These are phyloP conservation scores for Charaxes varanes DNA, from an alignment of 1,140 invertebrate genomes.

Conservation along the genomic window DNA sequence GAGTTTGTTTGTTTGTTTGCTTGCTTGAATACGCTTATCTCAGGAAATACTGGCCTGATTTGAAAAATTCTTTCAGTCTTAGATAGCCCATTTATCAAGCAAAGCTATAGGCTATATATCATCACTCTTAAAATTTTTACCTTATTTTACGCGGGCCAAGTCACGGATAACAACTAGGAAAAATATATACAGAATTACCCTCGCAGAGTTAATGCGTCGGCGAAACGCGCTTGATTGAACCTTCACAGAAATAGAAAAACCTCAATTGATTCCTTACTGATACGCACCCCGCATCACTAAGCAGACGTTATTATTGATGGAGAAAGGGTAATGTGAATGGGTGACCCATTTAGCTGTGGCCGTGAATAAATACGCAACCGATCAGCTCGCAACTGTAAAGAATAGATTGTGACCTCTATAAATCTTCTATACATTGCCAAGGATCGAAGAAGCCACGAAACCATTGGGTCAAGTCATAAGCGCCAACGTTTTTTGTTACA, in stretches of 20 bases:
- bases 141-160: no score
- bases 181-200: no score
- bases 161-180: no score
- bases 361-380: slow-evolving; percentile 40
- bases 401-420: slow-evolving; percentile 49
- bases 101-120: no score
- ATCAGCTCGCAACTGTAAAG: slow-evolving; percentile 31
- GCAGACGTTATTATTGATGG: slow-evolving; percentile 20
- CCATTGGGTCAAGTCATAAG: slow-evolving; percentile 19
- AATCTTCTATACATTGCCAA: slow-evolving; percentile 43
- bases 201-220: no score
- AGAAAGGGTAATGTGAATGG: slow-evolving; percentile 20
- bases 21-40: no score
- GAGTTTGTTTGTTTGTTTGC: no score
- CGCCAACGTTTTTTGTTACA: not conserved
- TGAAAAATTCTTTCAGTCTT: no score
- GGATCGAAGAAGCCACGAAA: slow-evolving; percentile 36
- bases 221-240: slow-evolving; percentile 3
- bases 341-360: slow-evolving; percentile 30
- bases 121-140: no score
- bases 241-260: slow-evolving; percentile 4
- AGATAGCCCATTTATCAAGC: no score
- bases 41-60: no score
- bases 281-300: slow-evolving; percentile 10
- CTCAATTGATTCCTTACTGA: slow-evolving; percentile 8